phyloP scores from a whole-genome alignment of 2,113 vertebrate species.

The Odocoileus virginianus region DNA sequence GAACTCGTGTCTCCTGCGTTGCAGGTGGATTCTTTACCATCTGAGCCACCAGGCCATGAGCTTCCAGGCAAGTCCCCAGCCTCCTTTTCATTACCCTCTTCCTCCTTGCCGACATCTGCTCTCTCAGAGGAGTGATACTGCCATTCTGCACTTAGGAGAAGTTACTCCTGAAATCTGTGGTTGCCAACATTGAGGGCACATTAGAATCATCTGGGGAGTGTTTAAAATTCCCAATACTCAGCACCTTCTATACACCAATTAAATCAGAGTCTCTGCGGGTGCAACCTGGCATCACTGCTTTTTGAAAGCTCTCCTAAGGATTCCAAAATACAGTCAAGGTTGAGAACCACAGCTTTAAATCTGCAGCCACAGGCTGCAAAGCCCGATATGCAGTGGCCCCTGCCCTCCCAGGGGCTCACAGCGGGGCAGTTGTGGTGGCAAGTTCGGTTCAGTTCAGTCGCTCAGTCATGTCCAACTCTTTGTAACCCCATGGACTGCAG shows the following conservation, averaged over 20 bases:
- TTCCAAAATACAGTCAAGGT: not conserved
- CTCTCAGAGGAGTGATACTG: not conserved
- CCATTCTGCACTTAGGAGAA: not conserved
- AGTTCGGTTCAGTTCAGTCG: not conserved
- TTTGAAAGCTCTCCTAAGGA: not conserved
- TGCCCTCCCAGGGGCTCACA: not conserved
- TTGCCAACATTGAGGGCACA: not conserved
- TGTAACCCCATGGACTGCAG: not conserved
- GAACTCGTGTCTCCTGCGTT: not conserved
- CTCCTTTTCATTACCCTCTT: not conserved
- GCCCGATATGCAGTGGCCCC: accelerated
- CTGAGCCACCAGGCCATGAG: not conserved
- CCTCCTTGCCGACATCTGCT: too few species aligned
- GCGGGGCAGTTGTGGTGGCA: not conserved
- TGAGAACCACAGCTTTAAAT: not conserved
- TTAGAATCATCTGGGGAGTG: not conserved
- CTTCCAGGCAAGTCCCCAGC: not conserved
- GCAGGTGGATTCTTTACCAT: not conserved
- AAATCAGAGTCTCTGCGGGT: not conserved
- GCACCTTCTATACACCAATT: not conserved
- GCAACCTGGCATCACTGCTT: not conserved
- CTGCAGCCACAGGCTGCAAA: not conserved
- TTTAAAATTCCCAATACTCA: not conserved
- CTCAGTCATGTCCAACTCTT: not conserved
- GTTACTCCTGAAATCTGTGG: not conserved